Evolutionary conservation across 1,140 invertebrate genomes (phyloP), one percentile per base, ranked within the genome.

Genomic region (Sinonovacula constricta): DNA sequence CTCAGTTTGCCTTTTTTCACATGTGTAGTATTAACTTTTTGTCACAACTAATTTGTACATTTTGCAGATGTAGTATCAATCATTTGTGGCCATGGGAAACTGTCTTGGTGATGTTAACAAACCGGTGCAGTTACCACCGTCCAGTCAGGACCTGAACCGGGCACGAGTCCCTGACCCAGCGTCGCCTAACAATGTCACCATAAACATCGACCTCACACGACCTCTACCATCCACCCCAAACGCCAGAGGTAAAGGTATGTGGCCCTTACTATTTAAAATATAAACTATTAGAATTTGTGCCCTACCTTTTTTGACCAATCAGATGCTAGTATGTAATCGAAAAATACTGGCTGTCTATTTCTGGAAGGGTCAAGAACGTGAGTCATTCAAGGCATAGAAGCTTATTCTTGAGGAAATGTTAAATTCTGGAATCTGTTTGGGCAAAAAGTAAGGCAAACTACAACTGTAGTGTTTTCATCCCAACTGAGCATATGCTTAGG

Each of bases 161-260:
- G 49, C 74, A 26, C 71, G 36, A 28, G 12, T 36, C 3, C 18
- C 34, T 53, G 56, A 3, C 2, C 63, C 51, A 2, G 65, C 78
- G 10, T 70, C 63, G 12, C 80, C 75, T 28, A 49, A 59, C 18
- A 56, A 79, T 80, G 77, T 83, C 28, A 79, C 67, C 53, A 39
- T 83, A 28, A 26, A 51, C 4, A 54, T 82, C 15, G 56, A 74
- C 14, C 57, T 34, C 69, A 24, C 59, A 14, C 77, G 84, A 39
- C 84, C 84, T n/a, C 67, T 86, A 14, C 84, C 84, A 24, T 74
- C 80, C n/a, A 78, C 81, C 30, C 84, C 84, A n/a, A 54, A 67
- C 22, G 65, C 28, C 31, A 71, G 68, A 79, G 76, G 82, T 85
- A 71, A 30, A 71, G 57, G 39, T n/a, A n/a, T n/a, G n/a, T n/a